Percentiles rank a stretch among this genome's conserved stretches.
Conservation (phyloP, 2,113 vertebrate species). For the Clarias macrocephalus region DNA sequence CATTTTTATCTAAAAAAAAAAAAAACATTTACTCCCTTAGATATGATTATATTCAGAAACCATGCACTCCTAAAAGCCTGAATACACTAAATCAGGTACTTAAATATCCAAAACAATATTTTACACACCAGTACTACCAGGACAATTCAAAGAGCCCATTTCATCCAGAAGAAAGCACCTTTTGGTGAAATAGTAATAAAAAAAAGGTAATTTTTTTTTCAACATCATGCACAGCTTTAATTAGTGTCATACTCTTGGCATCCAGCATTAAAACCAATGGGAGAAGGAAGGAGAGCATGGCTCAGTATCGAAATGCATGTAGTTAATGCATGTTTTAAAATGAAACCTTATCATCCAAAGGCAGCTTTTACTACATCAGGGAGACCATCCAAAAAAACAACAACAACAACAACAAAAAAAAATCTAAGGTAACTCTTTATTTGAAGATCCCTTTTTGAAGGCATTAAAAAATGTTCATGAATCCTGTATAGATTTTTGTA, state of each 20-base stretch:
- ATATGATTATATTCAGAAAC: background rate
- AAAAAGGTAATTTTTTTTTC: background rate
- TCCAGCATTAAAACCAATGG: constrained; percentile 1
- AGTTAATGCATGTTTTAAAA: background rate
- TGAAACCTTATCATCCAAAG: constrained; percentile 8
- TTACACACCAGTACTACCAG: background rate
- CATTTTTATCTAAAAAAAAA: background rate
- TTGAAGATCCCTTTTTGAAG: background rate
- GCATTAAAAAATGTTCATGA: background rate
- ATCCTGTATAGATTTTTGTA: constrained; percentile 10
- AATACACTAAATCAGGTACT: constrained; percentile 26
- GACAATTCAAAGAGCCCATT: background rate
- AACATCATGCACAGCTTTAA: background rate
- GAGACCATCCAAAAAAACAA: background rate
- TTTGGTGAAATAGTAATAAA: background rate
- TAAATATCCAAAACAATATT: background rate
- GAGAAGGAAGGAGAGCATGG: background rate
- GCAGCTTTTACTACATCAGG: constrained; percentile 38
- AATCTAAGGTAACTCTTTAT: background rate
- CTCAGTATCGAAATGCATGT: background rate
- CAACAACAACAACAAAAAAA: no score
- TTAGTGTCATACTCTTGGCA: background rate
- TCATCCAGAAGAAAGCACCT: background rate
- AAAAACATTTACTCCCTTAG: background rate
- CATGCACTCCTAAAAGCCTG: background rate